Evolutionary conservation across 1,140 invertebrate species (phyloP).

Genomic region (Pollicipes pollicipes): DNA sequence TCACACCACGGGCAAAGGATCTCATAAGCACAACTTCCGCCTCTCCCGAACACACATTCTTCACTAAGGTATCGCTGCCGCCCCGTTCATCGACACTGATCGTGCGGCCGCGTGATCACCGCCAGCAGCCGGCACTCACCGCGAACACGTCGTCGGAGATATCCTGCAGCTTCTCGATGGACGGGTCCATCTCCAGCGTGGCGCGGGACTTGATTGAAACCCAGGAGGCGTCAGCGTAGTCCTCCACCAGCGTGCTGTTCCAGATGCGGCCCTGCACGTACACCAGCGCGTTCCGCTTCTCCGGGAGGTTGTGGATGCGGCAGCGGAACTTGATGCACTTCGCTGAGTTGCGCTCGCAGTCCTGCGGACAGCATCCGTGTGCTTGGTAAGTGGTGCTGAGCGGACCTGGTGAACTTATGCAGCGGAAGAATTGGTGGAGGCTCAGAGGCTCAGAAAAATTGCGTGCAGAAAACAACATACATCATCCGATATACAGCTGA

Average conservation of each 20-base stretch:
- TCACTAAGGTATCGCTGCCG: too few species aligned
- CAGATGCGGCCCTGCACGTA: constrained; percentile 61
- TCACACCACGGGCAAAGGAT: too few species aligned
- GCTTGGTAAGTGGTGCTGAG: constrained; percentile 6
- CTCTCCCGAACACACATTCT: too few species aligned
- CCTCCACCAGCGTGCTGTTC: constrained; percentile 74
- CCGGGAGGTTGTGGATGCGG: constrained; percentile 50
- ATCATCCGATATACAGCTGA: too few species aligned
- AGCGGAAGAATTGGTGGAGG: too few species aligned
- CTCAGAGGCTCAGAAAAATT: too few species aligned
- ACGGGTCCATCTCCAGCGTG: constrained; percentile 45
- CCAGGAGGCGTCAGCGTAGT: constrained; percentile 64
- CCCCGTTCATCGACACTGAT: too few species aligned
- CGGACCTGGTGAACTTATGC: constrained; percentile 10
- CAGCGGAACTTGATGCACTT: constrained; percentile 73
- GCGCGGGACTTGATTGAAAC: constrained; percentile 63
- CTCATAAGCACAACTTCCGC: too few species aligned
- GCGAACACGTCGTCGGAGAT: constrained; percentile 34
- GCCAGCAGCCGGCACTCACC: too few species aligned
- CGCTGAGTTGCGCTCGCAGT: constrained; percentile 31
- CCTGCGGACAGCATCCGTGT: neutral
- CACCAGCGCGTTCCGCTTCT: constrained; percentile 54
- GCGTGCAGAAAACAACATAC: too few species aligned
- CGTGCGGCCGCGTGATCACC: too few species aligned
- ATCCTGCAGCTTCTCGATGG: constrained; percentile 49